phyloP scores from a whole-genome alignment of 2,797 vertebrate genomes.

The Tympanoctomys barrerae region DNA sequence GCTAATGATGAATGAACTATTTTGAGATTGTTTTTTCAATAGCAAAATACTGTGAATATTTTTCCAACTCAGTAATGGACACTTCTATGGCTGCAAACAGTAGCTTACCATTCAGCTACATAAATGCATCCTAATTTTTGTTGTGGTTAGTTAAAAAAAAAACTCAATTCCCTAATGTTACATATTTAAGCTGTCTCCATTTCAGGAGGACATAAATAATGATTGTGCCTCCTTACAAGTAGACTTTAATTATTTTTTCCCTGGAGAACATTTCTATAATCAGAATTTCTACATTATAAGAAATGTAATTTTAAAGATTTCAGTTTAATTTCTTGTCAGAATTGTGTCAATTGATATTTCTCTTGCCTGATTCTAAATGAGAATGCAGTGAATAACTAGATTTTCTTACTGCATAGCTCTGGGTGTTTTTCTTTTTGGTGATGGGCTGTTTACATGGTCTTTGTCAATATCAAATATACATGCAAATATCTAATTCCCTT shows the following conservation, averaged over 20 bases:
- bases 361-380: neutral
- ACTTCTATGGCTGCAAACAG: neutral
- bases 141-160: neutral
- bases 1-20: neutral
- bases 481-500: neutral
- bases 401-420: neutral
- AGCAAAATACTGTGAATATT: neutral
- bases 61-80: neutral
- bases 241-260: slow-evolving; percentile 18
- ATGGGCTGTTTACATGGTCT: neutral
- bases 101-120: neutral
- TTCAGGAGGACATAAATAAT: neutral
- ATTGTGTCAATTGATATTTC: neutral
- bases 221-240: neutral
- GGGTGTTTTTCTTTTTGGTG: neutral
- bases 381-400: too few relatives aligned
- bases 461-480: neutral
- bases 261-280: slow-evolving; percentile 33
- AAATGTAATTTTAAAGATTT: slow-evolving; percentile 37
- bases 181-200: slow-evolving; percentile 35
- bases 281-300: slow-evolving; percentile 49
- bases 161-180: neutral
- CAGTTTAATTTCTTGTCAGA: neutral
- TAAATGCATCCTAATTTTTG: neutral
- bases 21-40: neutral